phyloP scores from a whole-genome alignment of 1,140 invertebrate genomes.

The Ylistrum balloti region DNA sequence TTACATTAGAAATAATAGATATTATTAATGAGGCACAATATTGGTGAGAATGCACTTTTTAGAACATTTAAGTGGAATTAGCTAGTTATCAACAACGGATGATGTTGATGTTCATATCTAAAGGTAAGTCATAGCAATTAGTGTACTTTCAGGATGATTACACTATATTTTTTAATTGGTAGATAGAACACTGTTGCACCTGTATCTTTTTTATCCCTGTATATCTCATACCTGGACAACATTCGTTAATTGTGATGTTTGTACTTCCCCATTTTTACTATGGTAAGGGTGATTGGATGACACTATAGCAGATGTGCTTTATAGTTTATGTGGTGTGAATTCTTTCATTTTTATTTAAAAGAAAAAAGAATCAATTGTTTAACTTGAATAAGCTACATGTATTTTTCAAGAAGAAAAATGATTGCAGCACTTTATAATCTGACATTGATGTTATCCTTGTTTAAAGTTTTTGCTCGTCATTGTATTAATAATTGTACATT shows the following conservation, averaged over 20 bases:
- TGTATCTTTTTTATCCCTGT: background rate
- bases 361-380: no score
- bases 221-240: background rate
- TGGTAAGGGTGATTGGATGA: slow-evolving; percentile 23
- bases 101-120: background rate
- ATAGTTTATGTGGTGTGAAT: no score
- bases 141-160: background rate
- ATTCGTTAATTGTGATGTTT: background rate
- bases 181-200: background rate
- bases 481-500: no score
- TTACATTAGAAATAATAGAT: background rate
- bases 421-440: no score
- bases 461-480: no score
- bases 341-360: no score
- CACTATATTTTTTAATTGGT: background rate
- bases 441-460: no score
- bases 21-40: background rate
- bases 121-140: background rate
- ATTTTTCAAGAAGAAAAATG: no score
- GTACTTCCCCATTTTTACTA: background rate
- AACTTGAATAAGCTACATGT: no score
- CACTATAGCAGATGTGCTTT: background rate
- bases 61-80: background rate
- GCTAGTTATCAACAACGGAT: background rate
- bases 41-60: background rate